Base-by-base conservation (phyloP, 2,113 vertebrate genomes). In the Megaceryle maxima region DNA sequence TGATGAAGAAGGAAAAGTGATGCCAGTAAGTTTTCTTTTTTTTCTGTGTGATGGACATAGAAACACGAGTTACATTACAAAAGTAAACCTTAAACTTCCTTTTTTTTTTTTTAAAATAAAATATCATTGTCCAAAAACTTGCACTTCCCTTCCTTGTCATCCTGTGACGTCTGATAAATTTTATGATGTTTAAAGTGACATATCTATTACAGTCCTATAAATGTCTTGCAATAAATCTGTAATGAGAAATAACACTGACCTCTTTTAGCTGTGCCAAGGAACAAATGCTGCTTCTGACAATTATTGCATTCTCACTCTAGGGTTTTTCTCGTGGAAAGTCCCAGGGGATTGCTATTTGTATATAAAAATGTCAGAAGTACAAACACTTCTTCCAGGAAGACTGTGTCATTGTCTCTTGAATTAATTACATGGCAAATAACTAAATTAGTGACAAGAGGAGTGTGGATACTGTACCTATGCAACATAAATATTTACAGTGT, bases 1-100 rank as follows among this genome's bases (percentile, higher is more conserved):
- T 75, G 98, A 99, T 11, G 98, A 99, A 96, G 99, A 99, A 33
- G 99, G 99, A 91, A 99, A 99, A 97, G 96, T 98, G 15, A 97
- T 99, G 73, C 98, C 98, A 80, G 99, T 99, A 97, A 98, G 98
- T 95, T 80, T 63, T 60, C 6, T 53, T 46, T 62, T 25, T 25
- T 33, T 21, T 14, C 24, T 66, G 11, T 16, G 6, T 62, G 15
- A 48, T 33, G 3, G 33, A 20, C 13, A 20, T 16, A 37, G 31
- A 73, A 79, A 85, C 11, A 33, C 3, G 14, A 92, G 62, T 19
- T 75, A 20, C 4, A 37, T 55, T 73, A 48, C 11, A 48, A 18
- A 66, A 70, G 11, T 29, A 83, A 86, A 33, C 11, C 25, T 88
- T 81, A n/a, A 60, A 50, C 12, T 10, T 48, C 5, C 28, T 53